Percentiles rank a stretch among this genome's conserved stretches.
Conservation (phyloP, 2,113 vertebrate species). For the Gobius niger region DNA sequence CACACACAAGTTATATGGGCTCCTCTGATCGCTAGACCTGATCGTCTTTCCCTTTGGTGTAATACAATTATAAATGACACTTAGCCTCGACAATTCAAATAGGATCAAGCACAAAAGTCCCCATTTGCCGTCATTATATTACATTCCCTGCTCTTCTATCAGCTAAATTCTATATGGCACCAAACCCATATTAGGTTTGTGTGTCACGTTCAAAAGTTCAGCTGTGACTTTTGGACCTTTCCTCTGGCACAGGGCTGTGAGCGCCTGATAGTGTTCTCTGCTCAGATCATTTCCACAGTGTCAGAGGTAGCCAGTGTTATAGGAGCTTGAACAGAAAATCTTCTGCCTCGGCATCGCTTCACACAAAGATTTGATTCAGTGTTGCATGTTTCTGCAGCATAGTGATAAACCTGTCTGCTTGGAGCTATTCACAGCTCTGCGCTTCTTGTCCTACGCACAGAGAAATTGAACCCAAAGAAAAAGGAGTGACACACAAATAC, state of each 20-base stretch:
- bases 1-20: slow-evolving; percentile 31
- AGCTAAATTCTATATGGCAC: slow-evolving; percentile 13
- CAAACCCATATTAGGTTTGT: slow-evolving; percentile 21
- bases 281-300: slow-evolving; percentile 54
- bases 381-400: slow-evolving; percentile 43
- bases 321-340: slow-evolving; percentile 45
- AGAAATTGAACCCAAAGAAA: slow-evolving; percentile 22
- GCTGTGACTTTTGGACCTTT: slow-evolving; percentile 27
- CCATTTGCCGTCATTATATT: slow-evolving; percentile 41
- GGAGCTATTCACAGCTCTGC: slow-evolving; percentile 28
- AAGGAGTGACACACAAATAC: slow-evolving; percentile 17
- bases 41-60: slow-evolving; percentile 49
- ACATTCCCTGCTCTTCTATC: slow-evolving; percentile 36
- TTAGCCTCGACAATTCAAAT: slow-evolving; percentile 72
- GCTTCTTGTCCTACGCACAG: slow-evolving; percentile 19
- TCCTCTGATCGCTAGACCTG: slow-evolving; percentile 20
- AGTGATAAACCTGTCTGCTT: slow-evolving; percentile 60
- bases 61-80: slow-evolving; percentile 69
- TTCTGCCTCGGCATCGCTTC: slow-evolving; percentile 42
- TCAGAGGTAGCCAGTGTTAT: slow-evolving; percentile 43
- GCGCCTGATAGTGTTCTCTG: slow-evolving; percentile 46
- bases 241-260: slow-evolving; percentile 31
- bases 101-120: slow-evolving; percentile 62
- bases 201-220: slow-evolving; percentile 31
- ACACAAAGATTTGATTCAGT: slow-evolving; percentile 46